phyloP scores from a whole-genome alignment of 2,797 vertebrate species.

The Catamblyrhynchus diadema region DNA sequence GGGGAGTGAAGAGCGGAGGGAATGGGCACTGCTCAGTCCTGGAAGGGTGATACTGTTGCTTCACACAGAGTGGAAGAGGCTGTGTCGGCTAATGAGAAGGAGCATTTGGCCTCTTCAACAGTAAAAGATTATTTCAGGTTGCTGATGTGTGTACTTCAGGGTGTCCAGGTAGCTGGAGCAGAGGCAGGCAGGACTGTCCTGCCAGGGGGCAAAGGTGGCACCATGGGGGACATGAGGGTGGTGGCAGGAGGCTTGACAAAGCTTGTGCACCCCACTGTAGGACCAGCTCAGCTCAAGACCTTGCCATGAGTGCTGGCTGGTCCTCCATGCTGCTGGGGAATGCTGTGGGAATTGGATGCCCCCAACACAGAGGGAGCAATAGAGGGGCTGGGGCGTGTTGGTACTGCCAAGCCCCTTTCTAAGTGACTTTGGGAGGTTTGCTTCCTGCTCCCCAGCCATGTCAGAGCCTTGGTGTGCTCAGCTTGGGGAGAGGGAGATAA shows the following conservation, averaged over 20 bases:
- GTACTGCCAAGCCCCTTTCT: neutral
- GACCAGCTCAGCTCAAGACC: neutral
- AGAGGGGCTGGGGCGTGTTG: neutral
- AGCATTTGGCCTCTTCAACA: neutral
- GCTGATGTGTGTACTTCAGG: neutral
- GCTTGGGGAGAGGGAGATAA: constrained; percentile 24
- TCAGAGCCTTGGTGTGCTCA: neutral
- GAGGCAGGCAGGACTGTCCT: neutral
- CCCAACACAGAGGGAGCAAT: neutral
- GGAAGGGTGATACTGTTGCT: neutral
- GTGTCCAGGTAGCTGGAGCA: neutral
- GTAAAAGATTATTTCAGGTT: neutral
- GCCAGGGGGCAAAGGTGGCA: neutral
- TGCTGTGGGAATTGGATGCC: neutral
- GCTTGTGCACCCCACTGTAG: neutral
- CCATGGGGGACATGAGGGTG: neutral
- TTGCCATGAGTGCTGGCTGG: neutral
- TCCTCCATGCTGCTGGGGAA: neutral
- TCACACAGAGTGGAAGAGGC: neutral
- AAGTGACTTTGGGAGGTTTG: neutral
- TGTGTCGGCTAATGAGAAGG: neutral
- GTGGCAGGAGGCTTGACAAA: neutral
- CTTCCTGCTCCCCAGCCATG: neutral
- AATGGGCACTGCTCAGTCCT: neutral
- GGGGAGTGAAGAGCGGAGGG: neutral